Evolutionary conservation across 2,113 vertebrate genomes (phyloP), one percentile per base, ranked within the genome.

Genomic region (Antennarius striatus): DNA sequence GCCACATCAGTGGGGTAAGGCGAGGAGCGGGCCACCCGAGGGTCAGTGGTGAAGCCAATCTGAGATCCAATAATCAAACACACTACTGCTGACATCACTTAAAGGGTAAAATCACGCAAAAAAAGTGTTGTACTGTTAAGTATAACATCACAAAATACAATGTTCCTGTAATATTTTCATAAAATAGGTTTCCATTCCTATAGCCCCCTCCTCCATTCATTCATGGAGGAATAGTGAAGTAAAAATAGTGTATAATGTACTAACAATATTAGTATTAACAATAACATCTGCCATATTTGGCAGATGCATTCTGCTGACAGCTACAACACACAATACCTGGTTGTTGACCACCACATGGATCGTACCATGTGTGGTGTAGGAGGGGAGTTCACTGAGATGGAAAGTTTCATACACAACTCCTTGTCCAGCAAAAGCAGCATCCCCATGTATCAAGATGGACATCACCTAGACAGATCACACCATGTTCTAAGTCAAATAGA

Each of bases 261-360:
- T 17, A 50, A 16, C 9, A 50, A 17, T 6, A 50, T 50, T 9
- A 22, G 16, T 1, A 22, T 9, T 50, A 29, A 45, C 14, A 17
- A 10, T 42, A 39, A 7, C 42, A 42, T 40, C 42, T 61, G 42
- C 10, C 12, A 46, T 60, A 11, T 8, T 9, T 30, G 13, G 4
- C n/a, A 42, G 22, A 22, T 29, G 4, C 29, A 58, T 54, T 56
- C n/a, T 48, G 42, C 15, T 61, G 22, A 46, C 13, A 7, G 10
- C 32, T n/a, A 49, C 29, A 28, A 1, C 2, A 54, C 28, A n/a
- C 11, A 66, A 6, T 81, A 98, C 95, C 95, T 98, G 96, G 86
- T 98, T 98, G 90, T 98, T 98, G 72, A 96, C 95, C 15, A 98
- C 95, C 2, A 98, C 94, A 0, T 98, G 96, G 57, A 98, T 93